These are phyloP conservation scores for Wasmannia auropunctata DNA, from an alignment of 1,140 invertebrate genomes.

Conservation along the genomic window DNA sequence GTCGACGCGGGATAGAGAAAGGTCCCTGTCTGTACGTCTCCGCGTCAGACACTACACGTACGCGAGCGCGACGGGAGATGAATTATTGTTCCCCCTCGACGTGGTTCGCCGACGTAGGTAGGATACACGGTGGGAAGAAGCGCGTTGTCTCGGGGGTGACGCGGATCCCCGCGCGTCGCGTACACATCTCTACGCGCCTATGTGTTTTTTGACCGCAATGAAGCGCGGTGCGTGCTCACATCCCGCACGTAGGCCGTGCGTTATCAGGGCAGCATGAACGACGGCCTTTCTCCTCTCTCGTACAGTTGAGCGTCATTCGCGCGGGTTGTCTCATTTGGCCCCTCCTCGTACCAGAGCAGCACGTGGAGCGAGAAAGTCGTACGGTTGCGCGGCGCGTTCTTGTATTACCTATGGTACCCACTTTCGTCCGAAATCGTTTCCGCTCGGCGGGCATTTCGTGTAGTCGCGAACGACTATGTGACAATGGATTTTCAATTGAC, in stretches of 20 bases:
- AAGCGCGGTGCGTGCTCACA: slow-evolving; percentile 76
- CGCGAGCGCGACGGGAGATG: background rate
- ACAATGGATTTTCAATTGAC: background rate
- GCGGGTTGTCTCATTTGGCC: slow-evolving; percentile 85
- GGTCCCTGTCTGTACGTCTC: background rate
- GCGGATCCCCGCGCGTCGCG: background rate
- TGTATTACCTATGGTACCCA: slow-evolving; percentile 61
- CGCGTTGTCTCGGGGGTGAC: background rate
- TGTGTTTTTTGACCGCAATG: slow-evolving; percentile 52
- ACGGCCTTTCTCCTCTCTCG: slow-evolving; percentile 77
- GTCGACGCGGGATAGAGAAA: background rate
- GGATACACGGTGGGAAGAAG: too few species aligned
- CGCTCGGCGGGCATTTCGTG: background rate
- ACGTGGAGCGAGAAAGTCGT: slow-evolving; percentile 58
- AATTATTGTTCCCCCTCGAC: background rate
- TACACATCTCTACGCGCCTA: background rate
- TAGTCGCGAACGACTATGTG: background rate
- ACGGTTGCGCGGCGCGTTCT: background rate
- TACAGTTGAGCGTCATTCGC: slow-evolving; percentile 81
- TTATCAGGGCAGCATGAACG: slow-evolving; percentile 68
- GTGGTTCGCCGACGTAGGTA: background rate
- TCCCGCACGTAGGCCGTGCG: slow-evolving; percentile 75
- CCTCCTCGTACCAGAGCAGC: slow-evolving; percentile 81
- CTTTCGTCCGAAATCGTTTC: slow-evolving; percentile 39
- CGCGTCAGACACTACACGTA: background rate